Evolutionary conservation across 1,140 invertebrate species (phyloP).

Genomic region (Nomia melanderi): DNA sequence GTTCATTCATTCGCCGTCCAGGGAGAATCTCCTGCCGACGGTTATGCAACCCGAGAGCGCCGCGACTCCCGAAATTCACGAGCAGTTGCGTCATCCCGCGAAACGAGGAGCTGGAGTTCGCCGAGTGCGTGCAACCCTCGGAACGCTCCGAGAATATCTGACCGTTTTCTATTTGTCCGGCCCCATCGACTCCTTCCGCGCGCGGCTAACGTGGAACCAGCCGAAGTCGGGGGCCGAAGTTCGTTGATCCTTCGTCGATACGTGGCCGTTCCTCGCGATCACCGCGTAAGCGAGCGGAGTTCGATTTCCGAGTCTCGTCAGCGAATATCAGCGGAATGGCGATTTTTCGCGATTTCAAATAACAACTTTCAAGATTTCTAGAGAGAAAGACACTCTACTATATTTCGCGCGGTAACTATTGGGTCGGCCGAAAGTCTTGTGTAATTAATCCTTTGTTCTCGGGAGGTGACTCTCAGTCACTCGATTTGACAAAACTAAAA

Average conservation of each 20-base stretch:
- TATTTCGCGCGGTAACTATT: too few species aligned
- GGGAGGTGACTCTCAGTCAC: too few species aligned
- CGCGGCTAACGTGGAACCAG: background rate
- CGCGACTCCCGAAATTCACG: background rate
- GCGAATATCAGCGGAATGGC: too few species aligned
- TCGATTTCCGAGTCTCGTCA: background rate
- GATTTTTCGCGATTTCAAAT: too few species aligned
- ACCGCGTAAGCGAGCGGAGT: background rate
- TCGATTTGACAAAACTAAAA: too few species aligned
- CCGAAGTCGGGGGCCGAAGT: background rate
- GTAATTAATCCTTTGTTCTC: too few species aligned
- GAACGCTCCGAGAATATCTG: conserved; percentile 53
- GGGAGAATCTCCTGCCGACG: too few species aligned
- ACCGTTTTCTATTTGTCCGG: background rate
- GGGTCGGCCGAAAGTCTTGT: too few species aligned
- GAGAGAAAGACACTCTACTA: too few species aligned
- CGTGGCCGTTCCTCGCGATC: background rate
- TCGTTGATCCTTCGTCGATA: background rate
- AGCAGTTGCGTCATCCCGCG: conserved; percentile 56
- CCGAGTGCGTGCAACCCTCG: background rate
- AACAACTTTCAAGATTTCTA: too few species aligned
- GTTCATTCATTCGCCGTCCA: too few species aligned
- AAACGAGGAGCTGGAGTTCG: conserved; percentile 21
- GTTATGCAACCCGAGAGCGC: conserved; percentile 1
- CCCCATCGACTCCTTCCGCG: background rate